Conservation (phyloP, 2,113 vertebrate genomes). For the Nothocercus nigrocapillus region DNA sequence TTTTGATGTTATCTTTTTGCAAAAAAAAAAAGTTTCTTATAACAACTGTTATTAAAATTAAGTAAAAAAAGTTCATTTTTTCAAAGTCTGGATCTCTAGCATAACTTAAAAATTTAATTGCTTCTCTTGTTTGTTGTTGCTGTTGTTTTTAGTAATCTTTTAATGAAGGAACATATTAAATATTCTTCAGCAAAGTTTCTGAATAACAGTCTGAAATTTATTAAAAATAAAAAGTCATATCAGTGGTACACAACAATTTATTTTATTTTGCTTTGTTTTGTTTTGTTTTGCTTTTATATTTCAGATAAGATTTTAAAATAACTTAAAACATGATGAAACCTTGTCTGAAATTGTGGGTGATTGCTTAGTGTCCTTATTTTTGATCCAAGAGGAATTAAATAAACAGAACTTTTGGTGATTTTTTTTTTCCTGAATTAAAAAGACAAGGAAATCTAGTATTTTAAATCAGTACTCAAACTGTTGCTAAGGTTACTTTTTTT, state of each 20-base stretch:
- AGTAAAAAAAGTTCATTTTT: not conserved
- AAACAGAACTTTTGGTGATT: not conserved
- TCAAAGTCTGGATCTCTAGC: not conserved
- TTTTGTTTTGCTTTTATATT: not conserved
- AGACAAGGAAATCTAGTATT: not conserved
- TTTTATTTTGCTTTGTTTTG: not conserved
- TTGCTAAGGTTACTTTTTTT: not conserved
- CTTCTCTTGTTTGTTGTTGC: not conserved
- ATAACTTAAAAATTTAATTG: not conserved
- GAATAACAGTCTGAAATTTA: fast-evolving
- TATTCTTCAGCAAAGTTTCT: not conserved
- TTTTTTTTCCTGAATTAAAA: not conserved
- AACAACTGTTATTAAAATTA: not conserved
- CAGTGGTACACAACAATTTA: not conserved
- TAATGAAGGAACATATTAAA: not conserved
- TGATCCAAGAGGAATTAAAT: not conserved
- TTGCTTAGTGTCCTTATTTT: not conserved
- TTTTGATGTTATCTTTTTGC: not conserved
- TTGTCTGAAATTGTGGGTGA: not conserved
- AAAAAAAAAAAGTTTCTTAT: not conserved
- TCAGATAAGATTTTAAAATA: too few species aligned
- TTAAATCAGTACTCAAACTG: not conserved
- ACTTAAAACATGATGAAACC: not conserved
- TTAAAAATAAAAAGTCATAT: not conserved
- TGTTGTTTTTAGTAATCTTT: not conserved